Conservation (phyloP, 2,797 vertebrate genomes). For the Caiman crocodilus region DNA sequence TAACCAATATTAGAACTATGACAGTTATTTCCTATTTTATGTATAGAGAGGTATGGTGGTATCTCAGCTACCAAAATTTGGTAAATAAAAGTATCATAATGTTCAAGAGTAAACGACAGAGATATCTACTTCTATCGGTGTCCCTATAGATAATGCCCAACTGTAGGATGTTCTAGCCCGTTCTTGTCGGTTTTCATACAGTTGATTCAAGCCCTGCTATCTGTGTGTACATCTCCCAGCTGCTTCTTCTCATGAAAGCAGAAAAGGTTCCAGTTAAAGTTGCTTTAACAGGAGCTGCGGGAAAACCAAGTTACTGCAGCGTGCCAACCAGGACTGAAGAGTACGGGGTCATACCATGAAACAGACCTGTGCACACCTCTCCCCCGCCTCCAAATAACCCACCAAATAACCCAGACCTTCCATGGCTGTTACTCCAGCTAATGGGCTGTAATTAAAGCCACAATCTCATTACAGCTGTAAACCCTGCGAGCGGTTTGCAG, state of each 20-base stretch:
- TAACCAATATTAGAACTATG: constrained; percentile 35
- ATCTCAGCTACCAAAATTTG: constrained; percentile 35
- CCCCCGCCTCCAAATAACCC: neutral
- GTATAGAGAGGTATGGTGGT: constrained; percentile 13
- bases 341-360: neutral
- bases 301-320: neutral
- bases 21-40: constrained; percentile 26
- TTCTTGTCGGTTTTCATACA: neutral
- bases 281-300: neutral
- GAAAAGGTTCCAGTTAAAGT: neutral
- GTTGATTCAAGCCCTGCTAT: neutral
- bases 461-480: constrained; percentile 4
- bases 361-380: neutral
- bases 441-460: constrained; percentile 29
- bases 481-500: neutral
- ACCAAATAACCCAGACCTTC: neutral
- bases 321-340: neutral
- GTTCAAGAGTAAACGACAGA: neutral
- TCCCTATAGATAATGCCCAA: neutral
- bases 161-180: neutral
- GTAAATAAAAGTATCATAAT: constrained; percentile 26
- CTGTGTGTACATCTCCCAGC: neutral
- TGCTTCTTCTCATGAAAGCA: neutral
- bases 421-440: constrained; percentile 17
- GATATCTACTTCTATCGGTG: neutral